phyloP scores from a whole-genome alignment of 1,140 invertebrate genomes.

The Bombus impatiens region DNA sequence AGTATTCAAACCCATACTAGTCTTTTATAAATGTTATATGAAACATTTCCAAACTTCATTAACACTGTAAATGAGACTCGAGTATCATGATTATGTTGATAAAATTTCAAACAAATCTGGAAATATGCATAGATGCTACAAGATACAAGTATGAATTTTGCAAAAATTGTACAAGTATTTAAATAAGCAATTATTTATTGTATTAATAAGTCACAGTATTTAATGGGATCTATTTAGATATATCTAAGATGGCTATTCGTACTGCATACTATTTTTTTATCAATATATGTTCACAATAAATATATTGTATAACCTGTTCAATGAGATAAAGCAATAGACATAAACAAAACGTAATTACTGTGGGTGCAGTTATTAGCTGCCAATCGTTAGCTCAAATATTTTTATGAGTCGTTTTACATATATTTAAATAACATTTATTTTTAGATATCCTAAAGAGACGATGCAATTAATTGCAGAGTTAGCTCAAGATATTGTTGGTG shows the following conservation, averaged over 20 bases:
- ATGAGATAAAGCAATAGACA: too few species aligned
- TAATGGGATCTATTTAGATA: too few species aligned
- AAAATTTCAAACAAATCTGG: too few species aligned
- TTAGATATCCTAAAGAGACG: constrained; percentile 89
- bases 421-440: neutral
- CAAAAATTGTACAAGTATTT: too few species aligned
- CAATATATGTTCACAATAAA: neutral
- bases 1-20: neutral
- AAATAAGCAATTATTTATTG: too few species aligned
- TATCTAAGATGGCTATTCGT: too few species aligned
- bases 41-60: neutral
- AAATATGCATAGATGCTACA: neutral
- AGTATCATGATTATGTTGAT: neutral
- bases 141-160: too few species aligned
- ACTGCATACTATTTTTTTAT: too few species aligned
- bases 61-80: neutral
- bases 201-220: too few species aligned
- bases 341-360: too few species aligned
- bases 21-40: neutral
- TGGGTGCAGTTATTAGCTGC: too few species aligned
- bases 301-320: too few species aligned
- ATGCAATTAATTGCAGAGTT: constrained; percentile 90
- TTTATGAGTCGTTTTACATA: neutral
- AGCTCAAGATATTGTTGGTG: constrained; percentile 87
- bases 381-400: neutral